Base-by-base conservation (phyloP, 2,888 invertebrate species). In the Cantharis lateralis region DNA sequence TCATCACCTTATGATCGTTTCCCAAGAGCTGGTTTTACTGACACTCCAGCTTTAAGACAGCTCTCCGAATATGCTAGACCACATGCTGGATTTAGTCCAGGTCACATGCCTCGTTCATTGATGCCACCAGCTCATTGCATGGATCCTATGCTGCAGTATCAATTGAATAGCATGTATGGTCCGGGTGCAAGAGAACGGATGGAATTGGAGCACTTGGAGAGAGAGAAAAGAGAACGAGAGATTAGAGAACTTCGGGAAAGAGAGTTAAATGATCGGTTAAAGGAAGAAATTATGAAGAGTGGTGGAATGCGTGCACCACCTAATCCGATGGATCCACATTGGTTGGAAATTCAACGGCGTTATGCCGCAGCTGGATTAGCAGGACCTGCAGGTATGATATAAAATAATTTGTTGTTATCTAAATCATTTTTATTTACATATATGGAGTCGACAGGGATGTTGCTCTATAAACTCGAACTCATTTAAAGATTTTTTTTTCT, bases 31-130 rank as follows among this genome's bases (percentile, higher is more conserved):
- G 87, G 89, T 7, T 97, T 96, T 86, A 94, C 95, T 2, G 98
- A 98, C 86, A 98, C 98, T 0, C 98, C 98, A 0, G 98, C 98
- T 1, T 89, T 98, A 78, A 91, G 98, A 62, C 97, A 98, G 87
- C 90, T 98, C 83, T 93, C 94, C 0, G 98, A 98, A 87, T 98
- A 98, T 87, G 97, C 97, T 9, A 90, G 98, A 81, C 98, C 98
- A 0, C 98, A 98, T 72, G 95, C 95, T 70, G 96, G 96, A 10
- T 96, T 96, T 90, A 90, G 97, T 84, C 88, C 88, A 48, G 85
- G 85, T 16, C 86, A 86, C 76, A 85, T 86, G 84, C 84, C 84
- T n/a, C 82, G 88, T 48, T 86, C 87, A 1, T 80, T 88, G 15
- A 80, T 88, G 76, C 87, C 87, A 0, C 92, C 92, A 48, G 91